These are phyloP conservation scores for Hylaeus anthracinus DNA, from an alignment of 1,140 invertebrate genomes.

Conservation along the genomic window DNA sequence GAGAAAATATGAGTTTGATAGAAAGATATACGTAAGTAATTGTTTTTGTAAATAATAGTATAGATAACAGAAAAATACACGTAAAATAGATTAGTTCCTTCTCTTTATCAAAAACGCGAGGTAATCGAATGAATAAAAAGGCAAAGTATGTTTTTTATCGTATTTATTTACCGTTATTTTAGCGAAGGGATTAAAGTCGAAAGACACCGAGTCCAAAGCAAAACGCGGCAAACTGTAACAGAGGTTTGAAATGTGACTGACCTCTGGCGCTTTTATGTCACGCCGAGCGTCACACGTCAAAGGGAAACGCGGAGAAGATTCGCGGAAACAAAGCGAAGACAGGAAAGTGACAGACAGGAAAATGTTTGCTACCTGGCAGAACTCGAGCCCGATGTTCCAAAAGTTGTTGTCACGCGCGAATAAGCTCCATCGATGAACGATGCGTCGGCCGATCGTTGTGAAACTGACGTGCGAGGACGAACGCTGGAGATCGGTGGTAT, in stretches of 20 bases:
- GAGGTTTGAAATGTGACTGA: slow-evolving; percentile 50
- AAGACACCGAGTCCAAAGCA: neutral
- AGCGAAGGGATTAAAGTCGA: too few relatives aligned
- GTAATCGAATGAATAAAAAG: too few relatives aligned
- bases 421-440: slow-evolving; percentile 55
- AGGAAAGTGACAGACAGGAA: slow-evolving; percentile 16
- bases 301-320: slow-evolving; percentile 22
- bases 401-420: slow-evolving; percentile 57
- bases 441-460: slow-evolving; percentile 26
- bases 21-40: neutral
- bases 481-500: slow-evolving; percentile 27
- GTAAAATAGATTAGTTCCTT: neutral
- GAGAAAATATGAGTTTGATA: slow-evolving; percentile 14
- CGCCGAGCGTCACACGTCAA: slow-evolving; percentile 43
- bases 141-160: too few relatives aligned
- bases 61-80: neutral
- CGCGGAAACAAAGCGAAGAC: slow-evolving; percentile 5
- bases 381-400: slow-evolving; percentile 49
- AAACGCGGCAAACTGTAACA: slow-evolving; percentile 46
- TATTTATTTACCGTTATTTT: too few relatives aligned
- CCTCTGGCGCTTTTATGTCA: slow-evolving; percentile 44
- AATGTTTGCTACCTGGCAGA: slow-evolving; percentile 48
- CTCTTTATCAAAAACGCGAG: too few relatives aligned
- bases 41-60: neutral
- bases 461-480: slow-evolving; percentile 23